A percentile compares a stretch with the other conserved stretches of the same genome.
phyloP scores from a whole-genome alignment of 2,888 invertebrate species.

The Drosophila subquinaria region DNA sequence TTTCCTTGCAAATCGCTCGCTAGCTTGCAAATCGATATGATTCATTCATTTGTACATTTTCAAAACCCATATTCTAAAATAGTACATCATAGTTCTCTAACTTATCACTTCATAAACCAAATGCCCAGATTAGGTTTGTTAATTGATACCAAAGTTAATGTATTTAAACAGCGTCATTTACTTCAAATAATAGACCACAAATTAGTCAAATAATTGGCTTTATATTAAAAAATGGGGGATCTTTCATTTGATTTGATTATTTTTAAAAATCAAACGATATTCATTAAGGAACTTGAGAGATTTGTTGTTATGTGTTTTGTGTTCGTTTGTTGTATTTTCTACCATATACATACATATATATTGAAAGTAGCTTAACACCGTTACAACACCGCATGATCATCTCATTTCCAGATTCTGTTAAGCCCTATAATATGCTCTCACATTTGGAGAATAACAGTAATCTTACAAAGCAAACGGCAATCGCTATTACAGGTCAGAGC shows the following conservation, averaged over 20 bases:
- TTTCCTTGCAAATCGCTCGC: slow-evolving; percentile 41
- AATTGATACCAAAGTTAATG: slow-evolving; percentile 5
- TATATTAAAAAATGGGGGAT: neutral
- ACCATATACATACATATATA: slow-evolving; percentile 11
- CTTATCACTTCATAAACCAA: slow-evolving; percentile 26
- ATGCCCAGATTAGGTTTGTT: neutral
- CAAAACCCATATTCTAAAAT: slow-evolving; percentile 7
- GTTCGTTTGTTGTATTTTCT: slow-evolving; percentile 38
- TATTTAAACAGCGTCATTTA: neutral
- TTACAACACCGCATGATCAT: slow-evolving; percentile 75
- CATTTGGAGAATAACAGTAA: slow-evolving; percentile 85
- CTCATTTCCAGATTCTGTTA: slow-evolving; percentile 84
- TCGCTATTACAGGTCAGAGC: slow-evolving; percentile 85
- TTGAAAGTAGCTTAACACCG: slow-evolving; percentile 47
- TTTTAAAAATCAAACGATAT: neutral
- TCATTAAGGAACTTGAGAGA: neutral
- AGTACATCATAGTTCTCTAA: slow-evolving; percentile 16
- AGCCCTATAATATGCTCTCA: slow-evolving; percentile 85
- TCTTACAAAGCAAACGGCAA: slow-evolving; percentile 85
- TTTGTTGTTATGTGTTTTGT: slow-evolving; percentile 16
- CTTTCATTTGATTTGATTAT: slow-evolving; percentile 6
- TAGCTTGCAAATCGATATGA: slow-evolving; percentile 50
- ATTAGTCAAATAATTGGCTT: neutral
- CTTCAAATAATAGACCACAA: neutral
- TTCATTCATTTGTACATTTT: slow-evolving; percentile 52